These are phyloP conservation scores for Stegodyphus dumicola DNA, from an alignment of 1,140 invertebrate species.

Conservation along the genomic window DNA sequence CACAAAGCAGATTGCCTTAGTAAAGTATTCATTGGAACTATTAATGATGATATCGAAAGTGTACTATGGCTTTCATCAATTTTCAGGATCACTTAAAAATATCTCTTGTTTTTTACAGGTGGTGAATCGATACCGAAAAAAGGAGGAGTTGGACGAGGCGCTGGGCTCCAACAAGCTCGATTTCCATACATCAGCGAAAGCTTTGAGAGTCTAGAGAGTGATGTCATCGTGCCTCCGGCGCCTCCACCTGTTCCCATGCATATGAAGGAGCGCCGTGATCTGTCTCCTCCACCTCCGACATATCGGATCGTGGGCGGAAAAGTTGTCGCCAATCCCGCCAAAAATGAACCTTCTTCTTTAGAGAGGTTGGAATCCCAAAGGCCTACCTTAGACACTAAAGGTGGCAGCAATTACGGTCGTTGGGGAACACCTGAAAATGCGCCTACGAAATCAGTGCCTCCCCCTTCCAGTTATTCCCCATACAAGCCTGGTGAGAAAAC, in stretches of 20 bases:
- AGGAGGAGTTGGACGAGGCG: not conserved
- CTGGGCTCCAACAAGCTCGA: not conserved
- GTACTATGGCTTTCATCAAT: too few species aligned
- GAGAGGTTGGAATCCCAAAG: not conserved
- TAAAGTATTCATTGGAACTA: too few species aligned
- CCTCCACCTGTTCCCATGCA: conserved; percentile 32
- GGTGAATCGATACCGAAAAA: conserved; percentile 37
- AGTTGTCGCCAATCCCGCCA: conserved; percentile 40
- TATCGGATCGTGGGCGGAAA: conserved; percentile 50
- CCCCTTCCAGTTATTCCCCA: not conserved
- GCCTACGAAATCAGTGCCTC: not conserved
- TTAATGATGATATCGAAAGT: too few species aligned
- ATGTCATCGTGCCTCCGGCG: conserved; percentile 36
- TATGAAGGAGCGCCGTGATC: conserved; percentile 30
- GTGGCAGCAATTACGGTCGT: conserved; percentile 3
- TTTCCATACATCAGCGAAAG: conserved; percentile 50
- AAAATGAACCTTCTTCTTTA: conserved; percentile 3
- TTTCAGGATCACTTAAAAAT: not conserved
- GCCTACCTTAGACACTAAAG: conserved; percentile 15
- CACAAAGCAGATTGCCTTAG: too few species aligned
- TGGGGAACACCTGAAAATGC: not conserved
- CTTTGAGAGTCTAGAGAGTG: conserved; percentile 33
- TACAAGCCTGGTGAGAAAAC: not conserved
- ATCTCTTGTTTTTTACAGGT: conserved; percentile 9
- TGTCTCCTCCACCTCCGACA: conserved; percentile 12